These are phyloP conservation scores for Alloscopus bannaensis DNA, from an alignment of 2,888 invertebrate genomes.

Conservation along the genomic window DNA sequence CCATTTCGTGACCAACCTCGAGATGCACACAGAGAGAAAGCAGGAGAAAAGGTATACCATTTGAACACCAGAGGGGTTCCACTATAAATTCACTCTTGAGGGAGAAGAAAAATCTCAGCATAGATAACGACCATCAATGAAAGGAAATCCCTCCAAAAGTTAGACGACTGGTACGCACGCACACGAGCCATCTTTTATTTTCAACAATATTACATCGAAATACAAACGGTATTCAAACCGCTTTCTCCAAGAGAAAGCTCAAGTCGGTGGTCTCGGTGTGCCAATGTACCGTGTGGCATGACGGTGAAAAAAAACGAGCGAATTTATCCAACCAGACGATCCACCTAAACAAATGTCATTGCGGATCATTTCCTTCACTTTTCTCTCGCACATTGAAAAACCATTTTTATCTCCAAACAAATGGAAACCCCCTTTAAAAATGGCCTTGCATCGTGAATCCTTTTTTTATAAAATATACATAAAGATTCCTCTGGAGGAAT, in stretches of 20 bases:
- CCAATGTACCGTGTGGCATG: constrained; percentile 47
- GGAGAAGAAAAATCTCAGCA: constrained; percentile 55
- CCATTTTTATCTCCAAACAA: constrained; percentile 16
- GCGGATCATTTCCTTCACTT: constrained; percentile 60
- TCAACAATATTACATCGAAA: constrained; percentile 39
- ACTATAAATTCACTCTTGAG: constrained; percentile 50
- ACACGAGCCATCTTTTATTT: constrained; percentile 61
- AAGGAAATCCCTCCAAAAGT: constrained; percentile 51
- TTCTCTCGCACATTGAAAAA: constrained; percentile 30
- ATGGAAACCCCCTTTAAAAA: not conserved
- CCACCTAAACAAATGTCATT: constrained; percentile 62
- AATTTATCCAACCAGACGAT: constrained; percentile 49
- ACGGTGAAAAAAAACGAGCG: constrained; percentile 55
- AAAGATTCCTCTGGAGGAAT: no score
- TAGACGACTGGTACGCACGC: constrained; percentile 58
- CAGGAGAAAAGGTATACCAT: constrained; percentile 38
- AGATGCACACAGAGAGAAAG: constrained; percentile 31
- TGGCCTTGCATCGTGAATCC: no score
- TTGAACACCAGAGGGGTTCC: constrained; percentile 60
- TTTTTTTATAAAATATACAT: no score
- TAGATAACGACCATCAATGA: constrained; percentile 66
- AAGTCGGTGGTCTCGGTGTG: constrained; percentile 42
- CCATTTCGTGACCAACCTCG: constrained; percentile 61
- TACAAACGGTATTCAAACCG: no score
- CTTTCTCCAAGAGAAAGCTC: constrained; percentile 11